Base-by-base conservation (phyloP, 2,888 invertebrate genomes). In the Branchinecta sandiegonensis region DNA sequence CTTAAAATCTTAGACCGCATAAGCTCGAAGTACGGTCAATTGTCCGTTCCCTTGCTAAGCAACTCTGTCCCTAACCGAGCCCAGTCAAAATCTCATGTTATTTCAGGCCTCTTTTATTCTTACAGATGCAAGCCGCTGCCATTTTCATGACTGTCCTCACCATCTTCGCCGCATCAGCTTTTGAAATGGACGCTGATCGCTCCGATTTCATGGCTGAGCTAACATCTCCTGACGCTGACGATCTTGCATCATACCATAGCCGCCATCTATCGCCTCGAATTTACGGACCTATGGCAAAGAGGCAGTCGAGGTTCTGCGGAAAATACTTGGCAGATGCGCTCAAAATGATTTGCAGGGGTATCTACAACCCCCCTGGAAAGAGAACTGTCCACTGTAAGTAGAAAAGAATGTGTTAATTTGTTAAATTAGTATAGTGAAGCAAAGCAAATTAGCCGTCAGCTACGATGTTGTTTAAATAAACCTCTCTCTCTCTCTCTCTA, bases 311-410 rank as follows among this genome's bases (percentile, higher is more conserved):
- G 23, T 10, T 56, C n/a, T 56, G 63, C 10, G 63, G 63, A 56
- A 56, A 23, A 10, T 56, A 11, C 9, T 23, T 56, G n/a, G 63
- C 23, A 56, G 63, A 56, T 56, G 63, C 63, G n/a, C 23, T 56
- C 14, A 56, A 56, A 56, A 56, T 10, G 63, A 56, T 56, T 23
- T 56, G 63, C 63, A 56, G 23, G 11, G 63, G 63, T 56, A 17
- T 23, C 23, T 56, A 56, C 23, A 23, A n/a, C 23, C 14, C 14
- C 63, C 63, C 63, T 9, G 63, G 63, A 23, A 56, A 56, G 63
- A 8, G 63, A 56, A 56, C 14, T 23, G 63, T 56, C 23, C 12
- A 23, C 63, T 56, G 63, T 56, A 56, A 56, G 63, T 56, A 9
- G 37, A 37, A 37, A 6, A 37, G 2, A 37, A 37, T n/a, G n/a